Evolutionary conservation across 2,888 invertebrate species (phyloP), one percentile per base, ranked within the genome.

Genomic region (Ochropleura leucogaster): DNA sequence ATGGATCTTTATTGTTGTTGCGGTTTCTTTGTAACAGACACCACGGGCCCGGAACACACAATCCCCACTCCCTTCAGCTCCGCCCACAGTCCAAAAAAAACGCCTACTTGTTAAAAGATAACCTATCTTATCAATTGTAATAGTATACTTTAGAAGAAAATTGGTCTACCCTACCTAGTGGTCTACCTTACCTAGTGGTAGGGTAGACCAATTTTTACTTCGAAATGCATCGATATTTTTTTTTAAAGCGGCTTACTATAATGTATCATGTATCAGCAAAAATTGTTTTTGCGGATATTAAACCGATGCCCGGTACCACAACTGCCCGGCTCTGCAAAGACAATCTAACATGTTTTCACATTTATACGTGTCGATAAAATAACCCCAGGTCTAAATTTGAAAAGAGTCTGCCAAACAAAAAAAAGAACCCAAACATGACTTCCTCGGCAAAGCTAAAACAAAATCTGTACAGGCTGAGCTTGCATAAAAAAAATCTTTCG

Each of bases 401-500:
- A 46, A n/a, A 67, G 14, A 44, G 4, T 46, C 14, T 4, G n/a
- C 42, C 42, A 18, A 47, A 47, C 12, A 6, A 10, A 18, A 49
- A 46, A 42, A 20, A n/a, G n/a, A n/a, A 30, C 42, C 20, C 20
- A 49, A 46, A 51, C 49, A 12, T 78, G 12, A 59, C 10, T 72
- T 59, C 18, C 20, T 40, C 18, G 20, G 40, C 5, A 59, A 51
- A 55, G 18, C 46, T 5, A 12, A 44, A 79, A 71, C 6, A 46
- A 53, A 64, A 60, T 14, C 14, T 14, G 40, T 8, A n/a, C 12
- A 77, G 20, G 59, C 57, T 30, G 44, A 68, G 51, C 57, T 46
- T 30, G 77, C 44, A 70, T 64, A 78, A 83, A 79, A n/a, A 30
- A 78, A 79, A 69, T 57, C 82, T 80, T 68, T 46, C 82, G 49